Base-by-base conservation (phyloP, 2,797 vertebrate species). In the Enteromius trimaculatus region DNA sequence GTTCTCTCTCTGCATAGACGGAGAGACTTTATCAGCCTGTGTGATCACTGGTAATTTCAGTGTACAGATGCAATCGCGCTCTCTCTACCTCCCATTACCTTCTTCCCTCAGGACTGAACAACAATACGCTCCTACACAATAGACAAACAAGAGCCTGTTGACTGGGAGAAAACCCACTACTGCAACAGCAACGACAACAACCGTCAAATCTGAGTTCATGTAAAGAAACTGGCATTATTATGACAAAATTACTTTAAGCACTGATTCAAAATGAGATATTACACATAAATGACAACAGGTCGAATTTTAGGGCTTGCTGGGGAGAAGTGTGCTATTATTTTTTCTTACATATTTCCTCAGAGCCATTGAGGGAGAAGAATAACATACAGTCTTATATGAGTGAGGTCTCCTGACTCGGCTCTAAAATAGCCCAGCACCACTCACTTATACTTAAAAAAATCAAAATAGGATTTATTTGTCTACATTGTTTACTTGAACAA, bases 11-110 rank as follows among this genome's bases (percentile, higher is more conserved):
- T 74, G 83, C 88, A 79, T 85, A 82, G 85, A 84, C 69, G 7
- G 60, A 77, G 60, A 68, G 79, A 29, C 70, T 89, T 93, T 95
- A 95, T 95, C 94, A 79, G 77, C 74, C 90, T 87, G 91, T 91
- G 90, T 88, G 89, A 95, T 95, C 94, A 84, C 92, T 94, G 82
- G 94, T 95, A 94, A 95, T 95, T 95, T 95, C 93, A 92, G 93
- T 94, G 92, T 94, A 94, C 93, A 95, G 94, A 95, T 95, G 90
- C 91, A 94, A 94, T 95, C 94, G 87, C 90, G 26, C 21, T 60
- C 77, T 77, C 81, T 84, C 84, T 42, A 82, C 82, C 87, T 62
- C 84, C 84, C 72, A 80, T 91, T 84, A 82, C 88, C 86, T 85
- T 87, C 90, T 91, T 90, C 94, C 94, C 94, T 90, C 89, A 91